These are phyloP conservation scores for Albula glossodonta DNA, from an alignment of 2,113 vertebrate species.

Conservation along the genomic window DNA sequence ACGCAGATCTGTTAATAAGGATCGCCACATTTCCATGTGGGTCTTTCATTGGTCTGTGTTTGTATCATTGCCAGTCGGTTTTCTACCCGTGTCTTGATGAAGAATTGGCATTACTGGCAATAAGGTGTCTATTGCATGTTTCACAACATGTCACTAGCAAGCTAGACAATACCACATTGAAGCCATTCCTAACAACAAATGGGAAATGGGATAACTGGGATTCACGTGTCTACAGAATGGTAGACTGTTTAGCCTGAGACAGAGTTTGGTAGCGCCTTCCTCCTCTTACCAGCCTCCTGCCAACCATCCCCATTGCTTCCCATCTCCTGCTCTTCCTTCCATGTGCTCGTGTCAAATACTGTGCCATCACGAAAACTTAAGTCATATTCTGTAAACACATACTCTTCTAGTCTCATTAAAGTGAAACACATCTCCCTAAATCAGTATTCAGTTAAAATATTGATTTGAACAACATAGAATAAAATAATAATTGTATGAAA, in stretches of 20 bases:
- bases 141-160: conserved; percentile 26
- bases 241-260: neutral
- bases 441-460: neutral
- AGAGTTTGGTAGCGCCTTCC: neutral
- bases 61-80: neutral
- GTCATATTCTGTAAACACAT: neutral
- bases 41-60: neutral
- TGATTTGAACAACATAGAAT: neutral
- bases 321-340: neutral
- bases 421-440: neutral
- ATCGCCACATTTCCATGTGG: too few species aligned
- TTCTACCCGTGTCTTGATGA: conserved; percentile 25
- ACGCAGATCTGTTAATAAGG: too few species aligned
- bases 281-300: neutral
- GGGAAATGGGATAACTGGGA: neutral
- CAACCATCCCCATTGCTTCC: neutral
- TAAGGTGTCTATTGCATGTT: conserved; percentile 50
- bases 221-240: neutral
- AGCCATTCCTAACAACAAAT: neutral
- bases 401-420: neutral
- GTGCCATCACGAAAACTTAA: neutral
- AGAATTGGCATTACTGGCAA: conserved; percentile 26
- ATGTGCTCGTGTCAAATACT: neutral
- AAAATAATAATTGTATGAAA: neutral
- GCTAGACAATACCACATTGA: neutral